Base-by-base conservation (phyloP, 92 coral and sea anemone genomes). In the Paramuricea clavata region DNA sequence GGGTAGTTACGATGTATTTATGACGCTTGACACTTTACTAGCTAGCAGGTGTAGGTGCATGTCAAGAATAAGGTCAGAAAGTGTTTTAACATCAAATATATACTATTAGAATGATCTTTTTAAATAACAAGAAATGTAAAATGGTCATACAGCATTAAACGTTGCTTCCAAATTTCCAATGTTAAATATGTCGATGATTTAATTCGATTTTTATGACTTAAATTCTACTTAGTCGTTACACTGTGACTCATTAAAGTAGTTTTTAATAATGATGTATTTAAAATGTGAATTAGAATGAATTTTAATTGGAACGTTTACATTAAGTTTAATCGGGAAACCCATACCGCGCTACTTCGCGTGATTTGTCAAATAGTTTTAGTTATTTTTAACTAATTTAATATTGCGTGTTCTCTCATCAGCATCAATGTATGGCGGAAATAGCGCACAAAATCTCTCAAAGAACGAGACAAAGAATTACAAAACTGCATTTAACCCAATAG, bases 321-420 rank as follows among this genome's bases (percentile, higher is more conserved):
- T 5, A 47, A 47, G 52, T 47, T 47, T 47, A 15, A 47, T 47
- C 15, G 13, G 15, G 52, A 47, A 47, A 47, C 52, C 52, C 16
- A 47, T 12, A 47, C 15, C 52, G 52, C 52, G 17, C 17, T 47
- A 47, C 52, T 6, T 47, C 10, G 52, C 52, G 52, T 50, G 59
- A 50, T 7, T 47, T 47, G 19, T n/a, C 19, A 10, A 47, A 10
- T 47, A 47, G 54, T 47, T 47, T 15, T 6, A 54, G 23, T 54
- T 54, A 54, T 54, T 54, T 54, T 54, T 3, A 23, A 9, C 62
- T 54, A 54, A 54, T 54, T 54, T 21, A 54, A 54, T 54, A 2
- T 54, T 54, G 62, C 52, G 16, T 19, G 62, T 54, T 54, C 62
- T 54, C 62, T 54, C 62, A 54, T 54, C 62, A 54, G 62, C 62